These are phyloP conservation scores for Simalia tracyae DNA, from an alignment of 2,797 vertebrate species.

Conservation along the genomic window DNA sequence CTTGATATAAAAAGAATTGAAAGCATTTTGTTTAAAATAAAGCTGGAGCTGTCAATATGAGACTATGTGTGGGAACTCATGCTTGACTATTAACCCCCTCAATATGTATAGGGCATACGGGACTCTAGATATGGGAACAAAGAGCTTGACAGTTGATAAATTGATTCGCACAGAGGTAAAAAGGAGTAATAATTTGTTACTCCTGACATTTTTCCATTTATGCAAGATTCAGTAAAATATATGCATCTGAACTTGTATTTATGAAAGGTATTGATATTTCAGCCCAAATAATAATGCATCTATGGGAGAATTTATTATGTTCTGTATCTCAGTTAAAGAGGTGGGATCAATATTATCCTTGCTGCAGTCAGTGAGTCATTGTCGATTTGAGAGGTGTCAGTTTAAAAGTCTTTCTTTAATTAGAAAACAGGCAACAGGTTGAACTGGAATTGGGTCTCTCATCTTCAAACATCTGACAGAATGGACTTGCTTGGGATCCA, in stretches of 20 bases:
- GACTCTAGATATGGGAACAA: neutral
- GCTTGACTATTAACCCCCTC: neutral
- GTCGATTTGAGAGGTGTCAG: slow-evolving; percentile 52
- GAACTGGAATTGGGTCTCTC: slow-evolving; percentile 35
- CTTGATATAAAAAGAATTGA: neutral
- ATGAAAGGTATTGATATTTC: neutral
- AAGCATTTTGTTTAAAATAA: neutral
- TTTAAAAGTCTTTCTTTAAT: slow-evolving; percentile 37
- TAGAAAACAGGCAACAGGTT: slow-evolving; percentile 55
- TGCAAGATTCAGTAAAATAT: neutral
- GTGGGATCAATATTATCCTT: slow-evolving; percentile 55
- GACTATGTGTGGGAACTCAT: neutral
- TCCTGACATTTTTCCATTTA: neutral
- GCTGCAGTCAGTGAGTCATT: slow-evolving; percentile 65
- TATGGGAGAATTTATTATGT: neutral
- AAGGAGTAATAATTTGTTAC: neutral
- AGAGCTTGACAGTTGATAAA: neutral
- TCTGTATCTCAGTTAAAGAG: slow-evolving; percentile 20
- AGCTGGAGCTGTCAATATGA: neutral
- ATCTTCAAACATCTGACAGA: slow-evolving; percentile 53
- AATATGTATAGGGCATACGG: neutral
- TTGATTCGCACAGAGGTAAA: neutral
- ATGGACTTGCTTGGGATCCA: slow-evolving; percentile 50
- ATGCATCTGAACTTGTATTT: neutral
- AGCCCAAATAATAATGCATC: neutral